Percentiles rank a stretch among this genome's conserved stretches.
Evolutionary conservation across 2,113 vertebrate genomes (phyloP).

Genomic region (Lamprologus speciosus): DNA sequence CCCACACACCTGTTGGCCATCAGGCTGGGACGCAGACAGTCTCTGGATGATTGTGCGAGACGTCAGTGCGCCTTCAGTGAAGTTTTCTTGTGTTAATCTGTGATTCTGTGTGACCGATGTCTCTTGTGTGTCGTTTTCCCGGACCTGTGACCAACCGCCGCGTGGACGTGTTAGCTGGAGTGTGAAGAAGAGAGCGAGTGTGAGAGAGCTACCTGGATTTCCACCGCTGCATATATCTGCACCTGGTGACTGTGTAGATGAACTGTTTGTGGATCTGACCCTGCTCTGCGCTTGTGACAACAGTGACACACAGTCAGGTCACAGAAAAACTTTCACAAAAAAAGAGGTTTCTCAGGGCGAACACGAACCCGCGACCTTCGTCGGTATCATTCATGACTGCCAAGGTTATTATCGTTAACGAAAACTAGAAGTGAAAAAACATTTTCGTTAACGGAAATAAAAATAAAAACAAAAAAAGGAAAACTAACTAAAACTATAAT

Average conservation of each 20-base stretch:
- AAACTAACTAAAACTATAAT: too few species aligned
- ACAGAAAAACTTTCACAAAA: background rate
- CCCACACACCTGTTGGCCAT: background rate
- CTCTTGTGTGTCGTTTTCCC: background rate
- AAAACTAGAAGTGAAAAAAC: too few species aligned
- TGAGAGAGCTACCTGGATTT: background rate
- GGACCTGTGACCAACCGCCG: background rate
- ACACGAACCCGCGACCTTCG: background rate
- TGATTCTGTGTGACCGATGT: background rate
- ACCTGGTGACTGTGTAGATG: background rate
- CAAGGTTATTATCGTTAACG: too few species aligned
- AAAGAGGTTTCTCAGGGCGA: background rate
- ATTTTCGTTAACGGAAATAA: too few species aligned
- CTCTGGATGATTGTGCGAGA: background rate
- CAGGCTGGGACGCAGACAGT: background rate
- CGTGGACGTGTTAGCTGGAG: background rate
- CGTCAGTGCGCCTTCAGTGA: background rate
- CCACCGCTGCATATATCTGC: background rate
- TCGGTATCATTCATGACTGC: background rate
- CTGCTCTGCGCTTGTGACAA: background rate
- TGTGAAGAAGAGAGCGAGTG: background rate
- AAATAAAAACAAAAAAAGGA: too few species aligned
- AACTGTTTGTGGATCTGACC: background rate
- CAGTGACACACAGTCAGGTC: background rate
- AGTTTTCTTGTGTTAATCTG: background rate